These are phyloP conservation scores for Dolichotis patagonum DNA, from an alignment of 2,113 vertebrate genomes.

Conservation along the genomic window DNA sequence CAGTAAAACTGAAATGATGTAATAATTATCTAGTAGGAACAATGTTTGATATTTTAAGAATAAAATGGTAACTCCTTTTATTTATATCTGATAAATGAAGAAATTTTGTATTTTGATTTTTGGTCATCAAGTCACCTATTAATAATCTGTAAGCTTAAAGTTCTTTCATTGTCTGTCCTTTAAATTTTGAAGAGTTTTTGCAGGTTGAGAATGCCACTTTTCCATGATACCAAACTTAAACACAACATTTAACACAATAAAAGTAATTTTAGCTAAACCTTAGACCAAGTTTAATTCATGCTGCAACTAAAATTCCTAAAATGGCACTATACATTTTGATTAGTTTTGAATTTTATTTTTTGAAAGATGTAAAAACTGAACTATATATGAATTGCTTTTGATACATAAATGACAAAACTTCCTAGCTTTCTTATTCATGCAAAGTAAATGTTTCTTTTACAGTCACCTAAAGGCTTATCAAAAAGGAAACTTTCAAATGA, in stretches of 20 bases:
- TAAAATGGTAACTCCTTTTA: neutral
- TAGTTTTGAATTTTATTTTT: slow-evolving; percentile 34
- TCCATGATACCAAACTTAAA: slow-evolving; percentile 17
- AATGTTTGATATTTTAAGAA: neutral
- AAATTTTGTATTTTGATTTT: neutral
- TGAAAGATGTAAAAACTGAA: neutral
- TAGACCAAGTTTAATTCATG: neutral
- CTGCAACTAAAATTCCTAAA: slow-evolving; percentile 52
- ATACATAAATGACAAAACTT: neutral
- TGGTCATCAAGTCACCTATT: neutral
- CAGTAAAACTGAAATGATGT: neutral
- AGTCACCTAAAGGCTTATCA: slow-evolving; percentile 86
- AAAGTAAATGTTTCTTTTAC: slow-evolving; percentile 8
- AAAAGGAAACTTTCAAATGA: slow-evolving; percentile 91
- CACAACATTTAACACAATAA: neutral
- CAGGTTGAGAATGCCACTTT: neutral
- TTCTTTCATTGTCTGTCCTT: neutral
- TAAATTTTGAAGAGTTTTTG: neutral
- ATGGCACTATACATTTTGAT: neutral
- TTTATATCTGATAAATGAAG: neutral
- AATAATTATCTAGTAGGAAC: neutral
- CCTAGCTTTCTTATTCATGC: neutral
- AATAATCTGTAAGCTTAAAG: neutral
- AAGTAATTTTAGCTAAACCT: neutral
- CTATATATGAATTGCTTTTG: neutral